Evolutionary conservation across 2,888 invertebrate species (phyloP), one percentile per base, ranked within the genome.

Genomic region (Mystacides longicornis): DNA sequence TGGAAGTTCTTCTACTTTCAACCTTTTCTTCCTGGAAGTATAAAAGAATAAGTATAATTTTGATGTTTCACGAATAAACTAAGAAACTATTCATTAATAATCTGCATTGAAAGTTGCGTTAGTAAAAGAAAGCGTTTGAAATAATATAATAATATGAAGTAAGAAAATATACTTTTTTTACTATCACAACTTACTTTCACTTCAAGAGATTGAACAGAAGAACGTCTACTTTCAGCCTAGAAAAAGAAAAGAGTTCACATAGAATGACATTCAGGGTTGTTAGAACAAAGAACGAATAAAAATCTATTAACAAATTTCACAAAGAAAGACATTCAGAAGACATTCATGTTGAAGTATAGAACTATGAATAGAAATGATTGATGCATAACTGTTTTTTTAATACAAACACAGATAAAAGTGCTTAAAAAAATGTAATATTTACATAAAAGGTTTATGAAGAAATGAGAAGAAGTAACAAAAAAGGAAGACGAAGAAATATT

Each of bases 181-280:
- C 5, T 37, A 4, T 37, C 14, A 3, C n/a, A 37, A 37, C 37
- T 37, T 45, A 59, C 59, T 57, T 57, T 55, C 3, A 37, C 23
- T 64, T 77, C 75, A 46, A 72, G 69, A 21, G 72, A 65, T 2
- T 75, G 67, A 59, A 77, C 64, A 1, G 77, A 77, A 3, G 77
- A 75, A 54, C 77, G 76, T 65, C 77, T 73, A 64, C 74, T 75
- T 62, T 77, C 77, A 22, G 76, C 46, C 60, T 60, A 51, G 33
- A 55, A 58, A 45, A 21, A 55, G 20, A 31, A 37, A 37, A n/a
- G 14, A 7, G 14, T 3, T 3, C 3, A 37, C 37, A 37, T 37
- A 37, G 37, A 37, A 37, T 37, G 16, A 14, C 37, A 37, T 37
- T 37, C 37, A 37, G 16, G 14, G 37, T 16, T 37, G 37, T 37